These are phyloP conservation scores for Netelia virgata DNA, from an alignment of 2,888 invertebrate genomes.

Conservation along the genomic window DNA sequence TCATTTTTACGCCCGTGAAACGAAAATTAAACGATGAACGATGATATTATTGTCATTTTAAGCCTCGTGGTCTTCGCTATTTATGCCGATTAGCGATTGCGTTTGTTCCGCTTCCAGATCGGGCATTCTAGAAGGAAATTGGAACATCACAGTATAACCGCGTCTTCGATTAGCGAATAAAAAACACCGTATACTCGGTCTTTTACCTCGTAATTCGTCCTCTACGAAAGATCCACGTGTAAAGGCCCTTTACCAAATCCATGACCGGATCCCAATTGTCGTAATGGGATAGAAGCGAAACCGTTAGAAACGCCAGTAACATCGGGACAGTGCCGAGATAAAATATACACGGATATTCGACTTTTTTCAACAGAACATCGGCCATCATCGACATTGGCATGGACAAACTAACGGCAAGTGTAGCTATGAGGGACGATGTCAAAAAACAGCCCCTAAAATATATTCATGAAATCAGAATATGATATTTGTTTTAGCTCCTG, in stretches of 20 bases:
- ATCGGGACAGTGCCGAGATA: constrained; percentile 93
- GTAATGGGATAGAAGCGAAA: constrained; percentile 90
- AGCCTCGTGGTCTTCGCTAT: constrained; percentile 87
- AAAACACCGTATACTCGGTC: neutral
- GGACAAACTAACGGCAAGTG: constrained; percentile 93
- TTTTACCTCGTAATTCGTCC: constrained; percentile 86
- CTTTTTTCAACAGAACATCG: constrained; percentile 91
- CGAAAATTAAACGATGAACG: constrained; percentile 25
- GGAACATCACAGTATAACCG: neutral
- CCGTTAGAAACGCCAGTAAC: constrained; percentile 90
- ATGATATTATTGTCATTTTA: constrained; percentile 80
- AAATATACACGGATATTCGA: constrained; percentile 89
- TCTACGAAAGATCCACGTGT: constrained; percentile 85
- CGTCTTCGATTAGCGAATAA: too few relatives aligned
- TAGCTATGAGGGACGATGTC: constrained; percentile 96
- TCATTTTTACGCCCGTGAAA: constrained; percentile 18
- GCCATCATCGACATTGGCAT: constrained; percentile 96
- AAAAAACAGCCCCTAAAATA: constrained; percentile 93
- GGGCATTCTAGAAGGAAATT: constrained; percentile 85
- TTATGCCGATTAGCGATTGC: constrained; percentile 89
- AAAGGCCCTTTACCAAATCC: constrained; percentile 86
- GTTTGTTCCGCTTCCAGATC: constrained; percentile 90
- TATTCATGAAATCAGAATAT: constrained; percentile 28
- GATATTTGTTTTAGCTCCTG: neutral
- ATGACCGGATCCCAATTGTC: constrained; percentile 94